A percentile compares a stretch with the other conserved stretches of the same genome.
Evolutionary conservation across 2,113 vertebrate species (phyloP).

Genomic region (Lasiurus cinereus): DNA sequence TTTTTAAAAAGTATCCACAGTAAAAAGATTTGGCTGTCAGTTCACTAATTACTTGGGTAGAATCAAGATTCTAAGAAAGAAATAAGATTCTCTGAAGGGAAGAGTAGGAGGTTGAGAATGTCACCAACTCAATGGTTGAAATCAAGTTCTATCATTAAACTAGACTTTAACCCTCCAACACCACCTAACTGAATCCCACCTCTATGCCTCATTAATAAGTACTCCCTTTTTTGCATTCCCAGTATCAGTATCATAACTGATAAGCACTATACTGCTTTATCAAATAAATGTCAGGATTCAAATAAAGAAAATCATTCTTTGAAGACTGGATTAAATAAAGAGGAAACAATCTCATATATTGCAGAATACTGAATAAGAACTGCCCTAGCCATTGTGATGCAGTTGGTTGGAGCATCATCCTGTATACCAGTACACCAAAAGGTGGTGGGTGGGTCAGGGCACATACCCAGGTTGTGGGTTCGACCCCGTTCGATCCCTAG

Average conservation of each 20-base stretch:
- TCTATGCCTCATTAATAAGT: neutral
- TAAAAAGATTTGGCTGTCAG: conserved; percentile 17
- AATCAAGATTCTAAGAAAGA: conserved; percentile 4
- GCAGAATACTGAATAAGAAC: neutral
- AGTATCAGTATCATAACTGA: neutral
- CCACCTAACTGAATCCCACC: neutral
- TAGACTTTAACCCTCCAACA: neutral
- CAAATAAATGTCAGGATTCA: neutral
- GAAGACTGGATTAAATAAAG: neutral
- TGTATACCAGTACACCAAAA: neutral
- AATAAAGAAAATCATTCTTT: neutral
- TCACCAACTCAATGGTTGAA: neutral
- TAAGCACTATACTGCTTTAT: neutral
- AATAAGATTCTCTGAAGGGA: neutral
- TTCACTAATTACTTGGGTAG: neutral
- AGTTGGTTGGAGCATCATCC: neutral
- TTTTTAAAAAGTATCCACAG: conserved; percentile 44
- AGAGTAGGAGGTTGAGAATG: neutral
- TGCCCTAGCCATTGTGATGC: neutral
- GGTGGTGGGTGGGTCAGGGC: neutral
- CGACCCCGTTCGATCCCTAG: neutral
- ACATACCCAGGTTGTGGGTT: neutral
- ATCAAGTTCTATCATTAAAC: neutral
- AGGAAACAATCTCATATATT: neutral
- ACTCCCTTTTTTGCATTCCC: neutral